Evolutionary conservation across 2,888 invertebrate genomes (phyloP), one percentile per base, ranked within the genome.

Genomic region (Gastrophysa polygoni): DNA sequence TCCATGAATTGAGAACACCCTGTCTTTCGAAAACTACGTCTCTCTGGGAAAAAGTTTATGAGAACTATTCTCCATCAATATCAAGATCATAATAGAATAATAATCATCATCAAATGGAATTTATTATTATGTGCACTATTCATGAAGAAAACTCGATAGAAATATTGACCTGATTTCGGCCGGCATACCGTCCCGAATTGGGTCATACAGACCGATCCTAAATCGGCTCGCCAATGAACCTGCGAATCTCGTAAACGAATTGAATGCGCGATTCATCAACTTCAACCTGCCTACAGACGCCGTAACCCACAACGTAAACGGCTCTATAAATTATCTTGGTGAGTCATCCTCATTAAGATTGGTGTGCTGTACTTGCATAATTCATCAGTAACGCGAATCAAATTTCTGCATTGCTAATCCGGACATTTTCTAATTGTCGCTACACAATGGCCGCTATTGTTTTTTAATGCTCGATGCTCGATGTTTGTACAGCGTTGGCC

Each of bases 281-380:
- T 46, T 48, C 57, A 57, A 57, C 50, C 57, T 57, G 50, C 57
- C 57, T 57, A 57, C 57, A 48, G 16, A 43, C 29, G 38, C 29
- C 32, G 34, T 51, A 16, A 28, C 54, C 54, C 54, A 54, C 48
- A 32, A 48, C 34, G 14, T 34, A 34, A 57, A 47, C 17, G 48
- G 20, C 38, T 21, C 48, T 48, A 49, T 58, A 50, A 58, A 58
- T 58, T 49, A 58, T 47, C 24, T 10, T 1, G 20, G 28, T 58
- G 58, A 58, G 49, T 58, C 58, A 58, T 50, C 49, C 49, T 58
- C 49, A 58, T 58, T 43, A 49, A 21, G 17, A 51, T 29, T 28
- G 18, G 51, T 28, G 49, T 50, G 20, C 29, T 24, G 49, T 58
- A 28, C 38, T 58, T 58, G 58, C 34, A 58, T 58, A 58, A 58